Percentiles rank a stretch among this genome's conserved stretches.
Conservation (phyloP, 2,888 invertebrate species). For the Microplitis deprimator region DNA sequence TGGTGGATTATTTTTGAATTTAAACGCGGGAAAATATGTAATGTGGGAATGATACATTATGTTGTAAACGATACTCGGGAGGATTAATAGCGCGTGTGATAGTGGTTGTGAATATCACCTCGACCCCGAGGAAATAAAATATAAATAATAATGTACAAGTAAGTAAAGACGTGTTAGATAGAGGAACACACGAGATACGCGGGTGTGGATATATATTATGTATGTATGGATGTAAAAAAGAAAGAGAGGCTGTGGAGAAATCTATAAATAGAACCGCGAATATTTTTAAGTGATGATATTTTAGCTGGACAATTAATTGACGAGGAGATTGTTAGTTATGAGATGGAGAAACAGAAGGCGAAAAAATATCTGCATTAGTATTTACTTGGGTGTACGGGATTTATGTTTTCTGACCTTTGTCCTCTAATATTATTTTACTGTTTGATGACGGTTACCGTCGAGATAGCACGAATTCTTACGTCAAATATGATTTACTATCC, state of each 20-base stretch:
- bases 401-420: too few species aligned
- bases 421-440: too few species aligned
- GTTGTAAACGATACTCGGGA: constrained; percentile 47
- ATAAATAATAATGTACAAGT: neutral
- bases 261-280: constrained; percentile 34
- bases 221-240: constrained; percentile 7
- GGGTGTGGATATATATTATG: neutral
- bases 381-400: too few species aligned
- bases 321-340: neutral
- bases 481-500: too few species aligned
- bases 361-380: too few species aligned
- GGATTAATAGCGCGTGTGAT: constrained; percentile 46
- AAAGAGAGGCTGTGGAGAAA: neutral
- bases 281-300: constrained; percentile 28
- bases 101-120: constrained; percentile 13
- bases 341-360: too few species aligned
- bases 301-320: constrained; percentile 24
- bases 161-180: neutral
- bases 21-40: constrained; percentile 25
- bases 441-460: too few species aligned
- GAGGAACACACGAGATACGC: neutral
- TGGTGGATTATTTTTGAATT: constrained; percentile 1
- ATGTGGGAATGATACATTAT: constrained; percentile 43
- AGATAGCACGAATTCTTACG: too few species aligned
- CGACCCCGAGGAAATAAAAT: constrained; percentile 7